phyloP scores from a whole-genome alignment of 2,113 vertebrate genomes.

The Thalassoma bifasciatum region DNA sequence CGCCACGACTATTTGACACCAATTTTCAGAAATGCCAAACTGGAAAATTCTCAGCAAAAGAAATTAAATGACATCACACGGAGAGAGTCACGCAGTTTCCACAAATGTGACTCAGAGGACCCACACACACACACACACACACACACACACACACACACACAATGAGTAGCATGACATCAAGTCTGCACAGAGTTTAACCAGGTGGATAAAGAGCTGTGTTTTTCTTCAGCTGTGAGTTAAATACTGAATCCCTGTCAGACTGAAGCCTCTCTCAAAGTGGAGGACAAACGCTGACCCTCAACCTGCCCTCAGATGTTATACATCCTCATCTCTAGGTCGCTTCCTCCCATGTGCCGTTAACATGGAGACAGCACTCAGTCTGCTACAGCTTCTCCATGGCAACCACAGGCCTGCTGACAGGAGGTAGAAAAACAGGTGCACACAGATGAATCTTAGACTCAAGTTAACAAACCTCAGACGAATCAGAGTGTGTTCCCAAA shows the following conservation, averaged over 20 bases:
- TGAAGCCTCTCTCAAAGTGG: background rate
- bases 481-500: background rate
- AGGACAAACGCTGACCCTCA: constrained; percentile 1
- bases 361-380: constrained; percentile 55
- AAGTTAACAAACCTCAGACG: background rate
- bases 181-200: constrained; percentile 4
- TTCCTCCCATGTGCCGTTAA: constrained; percentile 65
- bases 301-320: background rate
- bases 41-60: constrained; percentile 40
- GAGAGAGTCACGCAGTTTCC: constrained; percentile 45
- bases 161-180: background rate
- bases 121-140: background rate
- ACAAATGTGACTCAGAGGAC: constrained; percentile 55
- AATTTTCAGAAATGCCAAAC: constrained; percentile 59
- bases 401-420: constrained; percentile 52
- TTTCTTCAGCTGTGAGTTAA: constrained; percentile 2
- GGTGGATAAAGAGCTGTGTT: background rate
- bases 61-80: constrained; percentile 40
- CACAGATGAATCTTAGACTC: constrained; percentile 3
- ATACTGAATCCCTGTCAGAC: background rate
- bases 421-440: constrained; percentile 56
- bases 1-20: constrained; percentile 26
- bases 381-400: constrained; percentile 60
- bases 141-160: background rate
- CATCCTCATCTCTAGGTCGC: constrained; percentile 33